A percentile compares a stretch with the other conserved stretches of the same genome.
Evolutionary conservation across 2,888 invertebrate species (phyloP).

Genomic region (Tetragonula carbonaria): DNA sequence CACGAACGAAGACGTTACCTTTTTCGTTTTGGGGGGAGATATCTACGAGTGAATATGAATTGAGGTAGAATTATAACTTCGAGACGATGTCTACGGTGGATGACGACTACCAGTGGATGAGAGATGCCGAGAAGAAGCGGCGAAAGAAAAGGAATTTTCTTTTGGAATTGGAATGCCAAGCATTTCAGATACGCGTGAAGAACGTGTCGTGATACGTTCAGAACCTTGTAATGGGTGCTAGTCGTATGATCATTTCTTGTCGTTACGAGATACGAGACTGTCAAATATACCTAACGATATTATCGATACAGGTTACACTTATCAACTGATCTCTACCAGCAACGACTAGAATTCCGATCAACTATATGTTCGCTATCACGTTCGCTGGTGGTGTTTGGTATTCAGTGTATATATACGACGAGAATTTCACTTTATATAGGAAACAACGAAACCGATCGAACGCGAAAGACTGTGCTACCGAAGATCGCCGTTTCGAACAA

Average conservation of each 20-base stretch:
- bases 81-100: slow-evolving; percentile 36
- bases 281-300: slow-evolving; percentile 44
- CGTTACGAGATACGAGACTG: neutral
- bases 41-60: slow-evolving; percentile 51
- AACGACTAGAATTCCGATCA: slow-evolving; percentile 49
- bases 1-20: slow-evolving; percentile 21
- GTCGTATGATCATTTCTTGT: slow-evolving; percentile 26
- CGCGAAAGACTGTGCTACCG: neutral
- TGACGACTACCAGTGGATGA: neutral
- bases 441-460: slow-evolving; percentile 44
- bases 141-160: neutral
- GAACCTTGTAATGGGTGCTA: slow-evolving; percentile 25
- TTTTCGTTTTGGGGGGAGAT: neutral
- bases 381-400: neutral
- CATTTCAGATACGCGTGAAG: neutral
- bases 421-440: slow-evolving; percentile 43
- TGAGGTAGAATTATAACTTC: slow-evolving; percentile 66
- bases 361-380: slow-evolving; percentile 45
- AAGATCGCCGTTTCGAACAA: neutral
- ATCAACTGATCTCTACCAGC: slow-evolving; percentile 37
- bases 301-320: slow-evolving; percentile 46
- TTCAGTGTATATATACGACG: slow-evolving; percentile 41
- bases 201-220: slow-evolving; percentile 10
- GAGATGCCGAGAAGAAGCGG: neutral
- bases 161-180: slow-evolving; percentile 4